Base-by-base conservation (phyloP, 1,140 invertebrate species). In the Calephelis virginiensis region DNA sequence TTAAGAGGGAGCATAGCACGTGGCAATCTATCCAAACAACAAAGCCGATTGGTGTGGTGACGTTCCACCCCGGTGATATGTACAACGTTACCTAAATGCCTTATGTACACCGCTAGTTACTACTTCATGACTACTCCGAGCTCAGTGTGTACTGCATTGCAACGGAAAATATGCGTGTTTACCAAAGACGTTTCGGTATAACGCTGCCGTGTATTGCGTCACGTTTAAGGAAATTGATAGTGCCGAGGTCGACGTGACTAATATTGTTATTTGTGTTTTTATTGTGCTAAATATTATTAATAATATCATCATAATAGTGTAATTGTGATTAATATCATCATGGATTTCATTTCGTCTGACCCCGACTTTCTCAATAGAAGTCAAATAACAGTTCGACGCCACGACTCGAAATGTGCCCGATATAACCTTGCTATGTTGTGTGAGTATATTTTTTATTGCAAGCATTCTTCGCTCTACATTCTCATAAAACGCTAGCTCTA, bases 121-220 rank as follows among this genome's bases (percentile, higher is more conserved):
- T 90, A 89, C 88, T 90, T 89, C 88, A 90, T 90, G 88, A 90
- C 86, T 89, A 89, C 86, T 90, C 86, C 78, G 88, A 89, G 88
- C 88, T 90, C 88, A 90, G 88, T 90, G 86, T 89, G 88, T 90
- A 90, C 86, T 90, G 88, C 86, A 90, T 84, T 90, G 88, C 88
- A 90, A 90, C 88, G 86, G 88, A 90, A 90, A 90, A 90, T 90
- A 90, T 90, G 88, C 88, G 88, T 90, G 86, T 90, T 90, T 89
- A 89, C 85, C 85, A 89, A 90, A 90, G 86, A 84, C 85, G 88
- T 90, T 90, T 90, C 86, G 86, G 88, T 86, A 82, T 82, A 90
- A 90, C 88, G 88, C 86, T 89, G 86, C 84, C 88, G 88, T 89
- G 86, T 85, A 82, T 89, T 90, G 88, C 86, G 88, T 91, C 88